Conservation (phyloP, 1,140 invertebrate species). For the Calephelis nemesis region DNA sequence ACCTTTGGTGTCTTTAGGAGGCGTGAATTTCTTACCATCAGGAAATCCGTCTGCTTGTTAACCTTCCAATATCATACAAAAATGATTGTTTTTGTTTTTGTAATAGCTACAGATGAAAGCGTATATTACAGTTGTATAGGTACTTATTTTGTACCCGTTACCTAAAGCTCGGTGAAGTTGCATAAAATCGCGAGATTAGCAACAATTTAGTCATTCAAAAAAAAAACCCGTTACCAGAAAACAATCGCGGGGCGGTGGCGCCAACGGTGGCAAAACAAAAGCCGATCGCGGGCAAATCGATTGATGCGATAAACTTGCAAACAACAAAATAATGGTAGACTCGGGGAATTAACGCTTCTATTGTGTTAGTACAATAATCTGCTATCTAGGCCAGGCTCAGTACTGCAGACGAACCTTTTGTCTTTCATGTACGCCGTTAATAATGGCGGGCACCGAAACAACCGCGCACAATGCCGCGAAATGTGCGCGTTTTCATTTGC, state of each 20-base stretch:
- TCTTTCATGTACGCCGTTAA: slow-evolving; percentile 79
- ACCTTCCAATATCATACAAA: too few relatives aligned
- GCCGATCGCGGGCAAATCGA: slow-evolving; percentile 65
- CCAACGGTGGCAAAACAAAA: slow-evolving; percentile 48
- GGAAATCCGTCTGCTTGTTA: too few relatives aligned
- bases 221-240: slow-evolving; percentile 4
- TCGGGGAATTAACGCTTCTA: slow-evolving; percentile 78
- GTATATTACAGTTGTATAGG: not conserved
- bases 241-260: slow-evolving; percentile 8
- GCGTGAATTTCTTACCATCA: too few relatives aligned
- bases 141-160: not conserved
- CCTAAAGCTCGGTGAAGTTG: too few relatives aligned
- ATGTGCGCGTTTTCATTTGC: slow-evolving; percentile 79
- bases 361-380: slow-evolving; percentile 79
- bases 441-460: slow-evolving; percentile 78
- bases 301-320: slow-evolving; percentile 76
- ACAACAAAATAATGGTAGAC: slow-evolving; percentile 77
- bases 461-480: slow-evolving; percentile 78
- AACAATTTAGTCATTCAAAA: too few relatives aligned
- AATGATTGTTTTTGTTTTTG: too few relatives aligned
- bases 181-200: too few relatives aligned
- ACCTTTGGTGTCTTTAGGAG: too few relatives aligned
- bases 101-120: too few relatives aligned
- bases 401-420: slow-evolving; percentile 79
- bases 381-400: slow-evolving; percentile 78